Base-by-base conservation (phyloP, 2,888 invertebrate species). In the Tetramorium bicarinatum region DNA sequence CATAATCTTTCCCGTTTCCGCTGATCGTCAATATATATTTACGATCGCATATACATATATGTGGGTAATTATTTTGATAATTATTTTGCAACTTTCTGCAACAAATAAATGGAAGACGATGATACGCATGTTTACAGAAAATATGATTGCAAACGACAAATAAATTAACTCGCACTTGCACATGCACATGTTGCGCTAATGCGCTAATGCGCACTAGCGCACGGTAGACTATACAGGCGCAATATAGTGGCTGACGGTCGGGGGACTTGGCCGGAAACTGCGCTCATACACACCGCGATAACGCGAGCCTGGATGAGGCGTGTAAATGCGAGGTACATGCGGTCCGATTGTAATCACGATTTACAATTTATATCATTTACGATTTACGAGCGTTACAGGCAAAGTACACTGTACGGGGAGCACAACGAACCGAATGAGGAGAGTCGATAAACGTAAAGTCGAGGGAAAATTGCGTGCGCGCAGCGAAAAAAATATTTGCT, bases 211-310 rank as follows among this genome's bases (percentile, higher is more conserved):
- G 47, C 47, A 47, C 47, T 47, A 13, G 47, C 47, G n/a, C 52
- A 54, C 7, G 9, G 21, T 54, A 77, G 66, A 88, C 84, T 86
- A 87, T 85, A 90, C 85, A 87, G 87, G 87, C 86, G 87, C 88
- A 79, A 88, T 91, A 89, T 91, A 89, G 90, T 89, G 90, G 90
- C 91, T 90, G 92, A 91, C 90, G 91, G 90, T 92, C 92, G 91
- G 90, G 93, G 93, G 92, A 93, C 91, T 91, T 91, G 91, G 90
- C 93, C 93, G 93, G 93, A 93, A 93, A 93, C 93, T 92, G 89
- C 88, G 91, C 91, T 91, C 89, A 91, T 92, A 72, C 83, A 88
- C 89, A 88, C 89, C 85, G 80, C 82, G 88, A 89, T 85, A 84
- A 64, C 47, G 75, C 72, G 86, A 80, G 88, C 88, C 87, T 87